These are phyloP conservation scores for Idaea biselata DNA, from an alignment of 2,888 invertebrate species.

Conservation along the genomic window DNA sequence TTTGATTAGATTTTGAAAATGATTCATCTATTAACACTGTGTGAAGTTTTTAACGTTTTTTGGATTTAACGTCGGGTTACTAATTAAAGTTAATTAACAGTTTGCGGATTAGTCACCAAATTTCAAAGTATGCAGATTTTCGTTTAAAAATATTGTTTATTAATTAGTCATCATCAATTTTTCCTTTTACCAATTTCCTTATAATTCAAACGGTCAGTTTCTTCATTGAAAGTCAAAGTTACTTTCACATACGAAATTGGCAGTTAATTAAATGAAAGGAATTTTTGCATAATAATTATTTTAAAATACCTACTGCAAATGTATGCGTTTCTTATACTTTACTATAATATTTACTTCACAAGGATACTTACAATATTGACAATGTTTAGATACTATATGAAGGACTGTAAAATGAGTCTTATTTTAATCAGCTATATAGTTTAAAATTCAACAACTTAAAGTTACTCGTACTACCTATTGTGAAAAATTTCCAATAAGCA, in stretches of 20 bases:
- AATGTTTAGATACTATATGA: constrained; percentile 27
- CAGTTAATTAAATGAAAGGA: too few relatives aligned
- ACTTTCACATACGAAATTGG: too few relatives aligned
- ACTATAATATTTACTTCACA: constrained; percentile 41
- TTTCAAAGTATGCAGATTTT: constrained; percentile 8
- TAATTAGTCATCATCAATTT: too few relatives aligned
- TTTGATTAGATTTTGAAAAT: constrained; percentile 6
- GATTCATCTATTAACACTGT: constrained; percentile 6
- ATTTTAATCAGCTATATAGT: constrained; percentile 26
- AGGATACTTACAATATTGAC: constrained; percentile 34
- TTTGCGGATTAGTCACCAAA: constrained; percentile 3
- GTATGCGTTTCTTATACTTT: constrained; percentile 16
- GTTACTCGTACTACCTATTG: constrained; percentile 2
- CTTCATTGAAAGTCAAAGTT: too few relatives aligned
- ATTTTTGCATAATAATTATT: constrained; percentile 22
- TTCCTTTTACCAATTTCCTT: too few relatives aligned
- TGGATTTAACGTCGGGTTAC: neutral
- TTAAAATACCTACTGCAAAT: constrained; percentile 28
- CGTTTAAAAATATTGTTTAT: constrained; percentile 1
- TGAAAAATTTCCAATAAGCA: constrained; percentile 39
- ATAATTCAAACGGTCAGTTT: too few relatives aligned
- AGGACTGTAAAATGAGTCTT: constrained; percentile 24
- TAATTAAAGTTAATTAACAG: neutral
- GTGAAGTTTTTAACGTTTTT: neutral
- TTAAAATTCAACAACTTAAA: constrained; percentile 20